Base-by-base conservation (phyloP, 1,140 invertebrate species). In the Portunus trituberculatus region DNA sequence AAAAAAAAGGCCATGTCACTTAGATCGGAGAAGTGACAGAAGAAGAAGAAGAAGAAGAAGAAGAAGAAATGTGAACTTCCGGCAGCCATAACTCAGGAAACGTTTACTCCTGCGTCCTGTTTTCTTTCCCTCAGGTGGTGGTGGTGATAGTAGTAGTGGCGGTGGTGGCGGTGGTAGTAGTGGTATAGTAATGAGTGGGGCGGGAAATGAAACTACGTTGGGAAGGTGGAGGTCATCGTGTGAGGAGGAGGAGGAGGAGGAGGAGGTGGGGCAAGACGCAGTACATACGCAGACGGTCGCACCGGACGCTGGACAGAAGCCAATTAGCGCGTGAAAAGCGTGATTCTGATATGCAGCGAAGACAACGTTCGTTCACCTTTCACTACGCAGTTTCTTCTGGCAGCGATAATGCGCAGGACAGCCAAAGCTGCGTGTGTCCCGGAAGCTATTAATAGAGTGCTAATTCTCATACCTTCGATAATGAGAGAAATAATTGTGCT, bases 361-460 rank as follows among this genome's bases (percentile, higher is more conserved):
- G 67, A 7, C 16, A 1, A 39, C 52, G 67, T 12, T 20, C 67
- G 25, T 76, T 76, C 20, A 76, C 67, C 67, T 20, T 59, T 25
- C 67, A 76, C 67, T 76, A 76, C 67, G 67, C 67, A 76, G 12
- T 76, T 76, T 76, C 67, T 76, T n/a, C n/a, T 76, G 67, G 67
- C 67, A 76, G 6, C 20, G 20, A 7, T 7, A n/a, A 76, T n/a
- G 67, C 67, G 67, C 67, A 7, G 6, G 12, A n/a, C 67, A 25
- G 67, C 67, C 67, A 76, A 76, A 76, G 20, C 52, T 59, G 52
- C 52, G 67, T 25, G 67, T 25, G 67, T 76, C n/a, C 20, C 67
- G n/a, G n/a, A n/a, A 20, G 20, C 67, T n/a, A 76, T 20, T n/a
- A n/a, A 76, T 76, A 76, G n/a, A 76, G 4, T 76, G 67, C 25